A percentile compares a stretch with the other conserved stretches of the same genome.
Conservation (phyloP, 2,113 vertebrate genomes). For the Scartelaos histophorus region DNA sequence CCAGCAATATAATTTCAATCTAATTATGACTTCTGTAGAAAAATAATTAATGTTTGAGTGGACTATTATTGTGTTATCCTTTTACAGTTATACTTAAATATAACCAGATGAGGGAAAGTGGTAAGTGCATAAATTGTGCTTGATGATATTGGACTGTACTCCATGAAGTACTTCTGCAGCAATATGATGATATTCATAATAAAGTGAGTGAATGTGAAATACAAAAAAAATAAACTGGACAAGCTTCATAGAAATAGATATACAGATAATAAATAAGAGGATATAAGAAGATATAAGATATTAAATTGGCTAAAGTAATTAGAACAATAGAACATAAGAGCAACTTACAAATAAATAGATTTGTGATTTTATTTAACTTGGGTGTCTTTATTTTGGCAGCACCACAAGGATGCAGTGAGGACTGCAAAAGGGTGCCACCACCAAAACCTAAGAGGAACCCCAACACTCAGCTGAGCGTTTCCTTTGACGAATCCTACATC, state of each 20-base stretch:
- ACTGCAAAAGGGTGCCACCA: constrained; percentile 94
- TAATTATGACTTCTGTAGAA: constrained; percentile 1
- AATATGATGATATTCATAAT: background rate
- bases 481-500: constrained; percentile 94
- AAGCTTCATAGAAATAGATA: too few species aligned
- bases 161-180: background rate
- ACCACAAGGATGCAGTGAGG: constrained; percentile 92
- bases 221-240: background rate
- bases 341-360: too few species aligned
- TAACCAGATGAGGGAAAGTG: background rate
- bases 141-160: background rate
- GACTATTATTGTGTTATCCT: constrained; percentile 9
- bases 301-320: too few species aligned
- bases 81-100: background rate
- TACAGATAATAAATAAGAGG: too few species aligned
- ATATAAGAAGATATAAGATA: too few species aligned
- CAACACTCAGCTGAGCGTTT: constrained; percentile 95
- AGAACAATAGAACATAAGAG: too few species aligned
- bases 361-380: background rate
- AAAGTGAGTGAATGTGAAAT: background rate
- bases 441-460: constrained; percentile 97
- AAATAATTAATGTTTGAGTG: constrained; percentile 7
- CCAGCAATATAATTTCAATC: constrained; percentile 2
- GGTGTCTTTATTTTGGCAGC: constrained; percentile 51
- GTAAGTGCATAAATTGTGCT: background rate